Base-by-base conservation (phyloP, 1,140 invertebrate species). In the Ips nitidus region DNA sequence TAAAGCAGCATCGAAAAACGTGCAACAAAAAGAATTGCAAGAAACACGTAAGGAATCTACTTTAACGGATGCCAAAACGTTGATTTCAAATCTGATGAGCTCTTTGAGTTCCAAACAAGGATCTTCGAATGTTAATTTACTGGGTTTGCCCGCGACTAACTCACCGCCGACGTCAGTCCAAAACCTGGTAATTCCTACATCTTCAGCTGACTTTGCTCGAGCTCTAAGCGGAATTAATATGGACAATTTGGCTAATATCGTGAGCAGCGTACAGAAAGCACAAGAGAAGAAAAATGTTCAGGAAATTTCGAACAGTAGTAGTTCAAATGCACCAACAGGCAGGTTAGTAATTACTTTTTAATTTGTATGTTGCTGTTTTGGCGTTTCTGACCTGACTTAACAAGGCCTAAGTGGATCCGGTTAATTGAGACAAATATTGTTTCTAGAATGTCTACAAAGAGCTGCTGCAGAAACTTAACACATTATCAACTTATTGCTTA, bases 1-100 rank as follows among this genome's bases (percentile, higher is more conserved):
- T 58, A 86, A 88, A 77, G 85, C 86, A 2, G 87, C 85, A 0
- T 82, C 83, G 37, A 86, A 87, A 71, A 88, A 88, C 73, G 82
- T 88, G 0, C 83, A 76, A 52, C 84, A 86, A 56, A 85, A 80
- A 57, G 82, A 84, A 58, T 81, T 81, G 66, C 69, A 74, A 52
- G 61, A 74, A 5, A 79, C 66, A 73, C 75, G 38, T 47, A 76
- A 60, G 78, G 76, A 70, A 1, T 41, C 63, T 3, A 77, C 75
- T 22, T 83, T 84, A 63, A 80, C 81, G 2, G 84, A 86, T 52
- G 73, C 87, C 0, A 87, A 88, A 73, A 82, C 82, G 53, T 75
- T 87, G 0, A 88, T 89, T 72, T 87, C 86, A 1, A 87, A 86
- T 71, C 82, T 88, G 4, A 88, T 88, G 86, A 84, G 84, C 41